Percentiles rank a stretch among this genome's conserved stretches.
Conservation (phyloP, 2,797 vertebrate genomes). For the Sebastes itinus region DNA sequence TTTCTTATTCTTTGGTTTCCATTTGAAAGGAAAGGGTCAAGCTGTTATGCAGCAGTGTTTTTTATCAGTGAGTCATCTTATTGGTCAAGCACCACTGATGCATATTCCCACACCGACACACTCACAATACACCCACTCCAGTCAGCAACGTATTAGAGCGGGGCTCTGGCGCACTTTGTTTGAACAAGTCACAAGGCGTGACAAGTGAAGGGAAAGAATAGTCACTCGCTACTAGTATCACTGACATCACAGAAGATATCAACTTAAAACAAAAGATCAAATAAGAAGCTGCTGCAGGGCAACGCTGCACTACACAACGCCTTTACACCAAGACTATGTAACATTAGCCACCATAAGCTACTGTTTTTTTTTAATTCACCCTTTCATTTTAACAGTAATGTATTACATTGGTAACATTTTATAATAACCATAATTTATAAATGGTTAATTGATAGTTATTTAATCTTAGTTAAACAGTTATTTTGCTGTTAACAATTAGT, state of each 20-base stretch:
- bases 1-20: slow-evolving; percentile 11
- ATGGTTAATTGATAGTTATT: too few species aligned
- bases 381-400: too few species aligned
- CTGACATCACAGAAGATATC: neutral
- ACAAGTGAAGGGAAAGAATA: neutral
- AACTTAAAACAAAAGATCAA: neutral
- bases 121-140: slow-evolving; percentile 55
- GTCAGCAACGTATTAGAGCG: slow-evolving; percentile 11
- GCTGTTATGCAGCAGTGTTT: slow-evolving; percentile 22
- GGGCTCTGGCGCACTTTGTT: slow-evolving; percentile 27
- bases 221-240: neutral
- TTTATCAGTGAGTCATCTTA: slow-evolving; percentile 43
- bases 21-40: slow-evolving; percentile 22
- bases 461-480: too few species aligned
- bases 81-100: slow-evolving; percentile 50
- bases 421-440: too few species aligned
- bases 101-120: slow-evolving; percentile 44
- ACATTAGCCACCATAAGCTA: too few species aligned
- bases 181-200: slow-evolving; percentile 40
- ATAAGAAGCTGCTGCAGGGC: neutral
- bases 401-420: too few species aligned
- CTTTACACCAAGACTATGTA: neutral
- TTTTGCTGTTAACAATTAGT: too few species aligned
- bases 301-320: neutral
- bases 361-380: too few species aligned